Base-by-base conservation (phyloP, 2,797 vertebrate species). In the Remorina albescens region DNA sequence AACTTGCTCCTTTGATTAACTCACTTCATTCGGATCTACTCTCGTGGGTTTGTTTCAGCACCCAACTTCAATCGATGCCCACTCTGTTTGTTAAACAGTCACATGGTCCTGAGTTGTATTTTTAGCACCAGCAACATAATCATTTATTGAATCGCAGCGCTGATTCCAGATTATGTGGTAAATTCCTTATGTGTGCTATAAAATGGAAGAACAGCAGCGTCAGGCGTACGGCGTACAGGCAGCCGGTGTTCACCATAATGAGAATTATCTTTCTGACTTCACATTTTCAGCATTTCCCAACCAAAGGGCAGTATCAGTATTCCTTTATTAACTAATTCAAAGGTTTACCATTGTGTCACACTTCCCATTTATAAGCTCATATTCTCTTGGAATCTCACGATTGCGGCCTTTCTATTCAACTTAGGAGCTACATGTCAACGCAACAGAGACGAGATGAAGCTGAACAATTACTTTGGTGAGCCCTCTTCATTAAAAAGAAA, bases 1-100 rank as follows among this genome's bases (percentile, higher is more conserved):
- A 86, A 74, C 88, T 80, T 85, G 86, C 82, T 86, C 76, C 76
- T 88, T 85, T 94, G 91, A 94, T 94, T 92, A 92, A 94, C 90
- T 93, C 82, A 76, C 86, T 91, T 90, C 82, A 90, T 92, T 92
- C 78, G 50, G 80, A 82, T 85, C 81, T 81, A 76, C 87, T 90
- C 89, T 91, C 88, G 53, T 18, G 82, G 88, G 86, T 57, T 88
- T 89, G 76, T 89, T 90, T 90, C 87, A 66, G 75, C 69, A n/a
- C 62, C 36, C 86, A 30, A 76, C 81, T 51, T 42, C 70, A 67
- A 88, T 93, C 90, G 57, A 91, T 91, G 80, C 71, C 55, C 67
- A 55, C 72, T 84, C 69, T 89, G 78, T 87, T 88, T 86, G 85
- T 84, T 90, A 90, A 91, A 85, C 64, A 88, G 80, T 89, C 83